Evolutionary conservation across 2,888 invertebrate genomes (phyloP), one percentile per base, ranked within the genome.

Genomic region (Euspilapteryx auroguttella): DNA sequence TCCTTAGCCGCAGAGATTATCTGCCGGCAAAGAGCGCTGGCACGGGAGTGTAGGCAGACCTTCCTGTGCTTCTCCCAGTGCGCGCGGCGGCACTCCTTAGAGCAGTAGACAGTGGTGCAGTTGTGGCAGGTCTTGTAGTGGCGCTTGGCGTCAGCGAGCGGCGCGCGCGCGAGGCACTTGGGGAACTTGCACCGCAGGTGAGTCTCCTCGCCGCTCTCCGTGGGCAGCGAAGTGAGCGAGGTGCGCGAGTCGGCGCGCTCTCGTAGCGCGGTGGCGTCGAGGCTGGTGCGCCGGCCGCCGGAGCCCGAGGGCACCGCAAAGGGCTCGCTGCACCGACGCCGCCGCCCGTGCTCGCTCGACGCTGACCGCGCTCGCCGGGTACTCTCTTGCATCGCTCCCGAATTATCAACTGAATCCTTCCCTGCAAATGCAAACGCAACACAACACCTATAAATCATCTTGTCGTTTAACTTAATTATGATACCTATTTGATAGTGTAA

Each of bases 11-110:
- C 81, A 12, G 89, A 86, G 49, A 91, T 79, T 32, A 90, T 87
- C 65, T 89, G 84, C 47, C 93, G 85, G 59, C 95, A 96, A 14
- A 94, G 77, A 21, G 90, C 86, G 43, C 93, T 94, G 25, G 94
- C 93, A 28, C 95, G 80, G 12, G 93, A 93, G 61, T 94, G 93
- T 36, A 93, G 75, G 55, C 96, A 96, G 21, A 88, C 87, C 47
- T 89, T 88, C 34, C 94, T 84, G 55, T 97, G 97, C 45, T 89
- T 87, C 51, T 92, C 89, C 95, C 95, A 96, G 56, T 97, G 94
- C 9, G 88, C 84, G 34, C 90, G 79, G 13, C 97, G 82, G 58
- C 96, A 97, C 47, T 89, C 87, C 34, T 91, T 81, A 34, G 93
- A 91, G 69, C 97, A 97, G 68, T 97, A 97, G 49, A 89, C 85